Base-by-base conservation (phyloP, 2,888 invertebrate species). In the Lymantria dispar region DNA sequence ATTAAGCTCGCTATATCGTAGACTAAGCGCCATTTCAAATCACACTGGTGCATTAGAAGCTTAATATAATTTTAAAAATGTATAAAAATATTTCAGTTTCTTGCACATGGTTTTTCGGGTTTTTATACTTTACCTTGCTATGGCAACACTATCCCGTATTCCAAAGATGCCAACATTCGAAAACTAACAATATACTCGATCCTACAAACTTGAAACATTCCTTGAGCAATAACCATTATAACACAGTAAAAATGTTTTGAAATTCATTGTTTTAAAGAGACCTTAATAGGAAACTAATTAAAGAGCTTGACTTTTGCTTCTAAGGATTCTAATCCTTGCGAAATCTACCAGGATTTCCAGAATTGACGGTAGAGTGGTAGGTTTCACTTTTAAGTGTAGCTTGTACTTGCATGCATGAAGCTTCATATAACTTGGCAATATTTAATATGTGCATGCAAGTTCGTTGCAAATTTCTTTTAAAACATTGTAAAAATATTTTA, bases 201-300 rank as follows among this genome's bases (percentile, higher is more conserved):
- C 68, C 60, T 71, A 73, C 68, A 62, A 55, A 67, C 55, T 60
- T 65, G 61, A 62, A 84, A 83, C 81, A 82, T 69, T 83, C 81
- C 83, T 86, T 86, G 87, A 87, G 87, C 87, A 86, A 83, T 60
- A 63, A 62, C 52, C 52, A 56, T 52, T 55, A 64, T 62, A 67
- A 64, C 60, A 70, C 47, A 57, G 39, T 63, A 62, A 1, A 64
- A 62, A 61, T 45, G 57, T 60, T 57, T 72, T 68, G 78, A 80
- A 83, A 83, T 81, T 78, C 82, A 86, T 85, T 84, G 84, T 78
- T 78, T 69, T 73, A 61, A 68, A 71, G 74, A 80, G 77, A 82
- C 78, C 79, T 80, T 78, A 76, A 56, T 60, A 63, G 72, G 67
- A 73, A 74, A 70, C 56, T 73, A 76, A 70, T 70, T 50, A 66